Evolutionary conservation across 2,888 invertebrate species (phyloP).

Genomic region (Ennomos quercinarius): DNA sequence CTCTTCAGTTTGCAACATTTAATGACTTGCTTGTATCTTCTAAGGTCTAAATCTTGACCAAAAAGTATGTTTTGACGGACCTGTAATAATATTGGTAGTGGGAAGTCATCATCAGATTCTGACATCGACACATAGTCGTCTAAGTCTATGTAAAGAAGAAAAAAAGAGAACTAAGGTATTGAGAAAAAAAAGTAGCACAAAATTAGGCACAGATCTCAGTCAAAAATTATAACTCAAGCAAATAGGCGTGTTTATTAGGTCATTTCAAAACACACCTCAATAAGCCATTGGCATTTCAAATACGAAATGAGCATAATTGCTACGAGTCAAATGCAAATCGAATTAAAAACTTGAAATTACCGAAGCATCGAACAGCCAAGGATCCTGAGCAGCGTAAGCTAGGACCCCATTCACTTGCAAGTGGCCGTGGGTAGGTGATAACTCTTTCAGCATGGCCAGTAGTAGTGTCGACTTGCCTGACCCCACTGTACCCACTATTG

Average conservation of each 20-base stretch:
- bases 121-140: no score
- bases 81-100: constrained; percentile 42
- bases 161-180: not conserved
- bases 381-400: constrained; percentile 88
- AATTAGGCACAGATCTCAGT: no score
- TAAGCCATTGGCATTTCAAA: no score
- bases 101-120: not conserved
- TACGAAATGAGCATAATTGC: no score
- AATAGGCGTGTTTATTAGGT: no score
- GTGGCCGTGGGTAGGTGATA: constrained; percentile 85
- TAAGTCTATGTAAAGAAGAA: no score
- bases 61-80: constrained; percentile 92
- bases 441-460: constrained; percentile 90
- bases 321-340: no score
- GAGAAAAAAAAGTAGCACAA: no score
- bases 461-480: constrained; percentile 90
- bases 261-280: no score
- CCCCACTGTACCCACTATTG: constrained; percentile 91
- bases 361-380: constrained; percentile 87
- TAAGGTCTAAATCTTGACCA: constrained; percentile 86
- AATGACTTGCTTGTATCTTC: constrained; percentile 83
- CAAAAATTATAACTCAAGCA: no score
- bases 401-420: constrained; percentile 79
- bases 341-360: constrained; percentile 48
- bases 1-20: constrained; percentile 85